A percentile compares a stretch with the other conserved stretches of the same genome.
phyloP scores from a whole-genome alignment of 2,113 vertebrate genomes.

The Sisor rabdophorus region DNA sequence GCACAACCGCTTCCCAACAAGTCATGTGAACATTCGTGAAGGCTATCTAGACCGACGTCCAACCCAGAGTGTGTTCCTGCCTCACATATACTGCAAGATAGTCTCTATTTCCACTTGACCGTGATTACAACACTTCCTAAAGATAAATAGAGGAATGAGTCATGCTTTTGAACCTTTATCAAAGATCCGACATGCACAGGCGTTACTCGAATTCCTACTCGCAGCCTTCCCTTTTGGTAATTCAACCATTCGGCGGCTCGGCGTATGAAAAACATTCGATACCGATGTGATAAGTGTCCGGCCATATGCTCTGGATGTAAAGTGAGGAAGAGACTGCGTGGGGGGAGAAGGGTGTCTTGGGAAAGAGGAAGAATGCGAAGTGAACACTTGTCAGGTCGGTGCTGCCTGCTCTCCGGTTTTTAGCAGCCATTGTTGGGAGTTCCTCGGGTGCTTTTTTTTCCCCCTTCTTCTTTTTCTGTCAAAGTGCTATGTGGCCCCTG shows the following conservation, averaged over 20 bases:
- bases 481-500: conserved; percentile 55
- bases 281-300: conserved; percentile 37
- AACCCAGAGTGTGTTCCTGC: neutral
- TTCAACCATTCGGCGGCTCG: neutral
- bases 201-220: neutral
- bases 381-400: conserved; percentile 56
- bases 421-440: conserved; percentile 52
- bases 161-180: conserved; percentile 6
- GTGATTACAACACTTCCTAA: neutral
- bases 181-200: neutral
- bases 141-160: neutral
- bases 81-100: neutral
- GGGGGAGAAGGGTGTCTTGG: conserved; percentile 45
- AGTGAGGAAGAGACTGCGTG: conserved; percentile 32
- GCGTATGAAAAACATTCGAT: conserved; percentile 36
- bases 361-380: conserved; percentile 49
- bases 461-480: conserved; percentile 33
- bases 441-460: conserved; percentile 47
- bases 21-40: no score
- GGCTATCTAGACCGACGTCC: neutral
- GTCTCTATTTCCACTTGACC: neutral
- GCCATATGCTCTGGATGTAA: conserved; percentile 44
- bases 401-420: conserved; percentile 42
- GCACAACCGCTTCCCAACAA: no score
- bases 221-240: neutral